A percentile compares a stretch with the other conserved stretches of the same genome.
phyloP scores from a whole-genome alignment of 1,140 invertebrate genomes.

The Probaryconus sp. region DNA sequence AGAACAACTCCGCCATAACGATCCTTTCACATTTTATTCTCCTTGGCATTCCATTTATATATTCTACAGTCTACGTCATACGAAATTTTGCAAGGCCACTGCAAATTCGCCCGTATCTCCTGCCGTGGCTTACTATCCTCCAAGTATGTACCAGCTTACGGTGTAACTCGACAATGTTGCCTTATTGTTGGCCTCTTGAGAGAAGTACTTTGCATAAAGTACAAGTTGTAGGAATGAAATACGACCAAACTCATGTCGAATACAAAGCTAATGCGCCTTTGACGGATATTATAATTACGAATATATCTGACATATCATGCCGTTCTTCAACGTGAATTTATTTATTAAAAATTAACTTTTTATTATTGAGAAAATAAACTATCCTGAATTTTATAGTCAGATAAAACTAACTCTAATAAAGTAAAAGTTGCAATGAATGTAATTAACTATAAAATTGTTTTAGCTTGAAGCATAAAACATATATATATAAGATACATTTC shows the following conservation, averaged over 20 bases:
- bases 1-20: constrained; percentile 57
- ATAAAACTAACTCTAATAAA: no score
- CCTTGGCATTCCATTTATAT: neutral
- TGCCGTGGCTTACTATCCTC: neutral
- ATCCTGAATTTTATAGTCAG: no score
- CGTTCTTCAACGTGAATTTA: no score
- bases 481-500: no score
- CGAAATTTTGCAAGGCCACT: constrained; percentile 22
- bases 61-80: constrained; percentile 8
- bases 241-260: constrained; percentile 24
- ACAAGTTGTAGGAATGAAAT: constrained; percentile 37
- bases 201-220: constrained; percentile 38
- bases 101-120: neutral
- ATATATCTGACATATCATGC: constrained; percentile 4
- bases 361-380: no score
- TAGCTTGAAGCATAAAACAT: no score
- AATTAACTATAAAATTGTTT: no score
- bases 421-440: no score
- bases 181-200: constrained; percentile 26
- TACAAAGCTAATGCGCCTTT: constrained; percentile 36
- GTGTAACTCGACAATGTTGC: constrained; percentile 34
- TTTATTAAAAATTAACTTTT: no score
- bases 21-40: constrained; percentile 43
- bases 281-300: constrained; percentile 36
- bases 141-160: constrained; percentile 10